Percentiles rank a stretch among this genome's conserved stretches.
Evolutionary conservation across 2,888 invertebrate species (phyloP).

Genomic region (Lasioglossum figueresi): DNA sequence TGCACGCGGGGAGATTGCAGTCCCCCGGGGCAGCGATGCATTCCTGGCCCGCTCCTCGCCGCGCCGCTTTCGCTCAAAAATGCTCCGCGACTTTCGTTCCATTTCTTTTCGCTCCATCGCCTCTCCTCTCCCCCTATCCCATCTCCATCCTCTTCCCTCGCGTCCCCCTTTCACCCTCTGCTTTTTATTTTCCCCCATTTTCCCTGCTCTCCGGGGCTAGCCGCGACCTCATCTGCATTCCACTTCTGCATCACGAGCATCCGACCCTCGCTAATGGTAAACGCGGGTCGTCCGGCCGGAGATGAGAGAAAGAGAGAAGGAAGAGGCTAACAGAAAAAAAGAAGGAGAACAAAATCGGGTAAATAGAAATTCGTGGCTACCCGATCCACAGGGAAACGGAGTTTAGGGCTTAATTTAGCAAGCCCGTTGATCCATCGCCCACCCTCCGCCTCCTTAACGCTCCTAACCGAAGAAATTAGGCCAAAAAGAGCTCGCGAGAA

Average conservation of each 20-base stretch:
- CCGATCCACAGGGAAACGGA: conserved; percentile 45
- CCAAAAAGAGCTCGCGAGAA: too few species aligned
- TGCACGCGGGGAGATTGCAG: conserved; percentile 1
- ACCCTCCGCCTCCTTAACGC: neutral
- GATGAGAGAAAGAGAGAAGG: neutral
- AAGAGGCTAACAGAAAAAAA: neutral
- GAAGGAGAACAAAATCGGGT: neutral
- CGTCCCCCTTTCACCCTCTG: neutral
- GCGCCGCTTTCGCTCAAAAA: conserved; percentile 42
- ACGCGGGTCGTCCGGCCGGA: conserved; percentile 40
- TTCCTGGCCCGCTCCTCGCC: conserved; percentile 14
- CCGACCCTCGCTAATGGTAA: conserved; percentile 60
- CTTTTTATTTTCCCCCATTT: conserved; percentile 44
- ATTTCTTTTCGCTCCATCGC: conserved; percentile 32
- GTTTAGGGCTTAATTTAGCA: conserved; percentile 69
- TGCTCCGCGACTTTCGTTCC: conserved; percentile 40
- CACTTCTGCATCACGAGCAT: conserved; percentile 49
- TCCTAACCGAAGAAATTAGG: neutral
- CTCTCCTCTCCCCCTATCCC: conserved; percentile 1
- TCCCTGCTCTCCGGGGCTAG: conserved; percentile 7
- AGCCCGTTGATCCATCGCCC: conserved; percentile 38
- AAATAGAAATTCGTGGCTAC: conserved; percentile 31
- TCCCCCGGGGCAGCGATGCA: conserved; percentile 25
- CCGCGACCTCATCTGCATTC: conserved; percentile 65
- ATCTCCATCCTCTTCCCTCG: conserved; percentile 24